Percentiles rank a stretch among this genome's conserved stretches.
These are phyloP conservation scores for Pocillopora grandis DNA, from an alignment of 92 coral and sea anemone species.

Conservation along the genomic window DNA sequence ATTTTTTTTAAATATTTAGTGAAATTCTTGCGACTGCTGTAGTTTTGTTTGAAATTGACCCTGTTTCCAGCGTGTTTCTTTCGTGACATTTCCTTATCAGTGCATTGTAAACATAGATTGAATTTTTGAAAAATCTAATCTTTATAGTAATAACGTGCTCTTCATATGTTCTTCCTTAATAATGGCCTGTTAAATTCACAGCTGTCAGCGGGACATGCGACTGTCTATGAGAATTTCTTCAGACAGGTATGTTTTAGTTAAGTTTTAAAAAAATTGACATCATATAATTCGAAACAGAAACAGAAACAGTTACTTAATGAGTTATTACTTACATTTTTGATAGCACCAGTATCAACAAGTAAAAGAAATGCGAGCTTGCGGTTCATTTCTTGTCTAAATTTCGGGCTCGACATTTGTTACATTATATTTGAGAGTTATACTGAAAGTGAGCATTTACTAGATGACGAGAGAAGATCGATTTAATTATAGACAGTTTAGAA, in stretches of 20 bases:
- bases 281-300: too few species aligned
- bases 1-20: background rate
- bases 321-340: too few species aligned
- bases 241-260: conserved; percentile 76
- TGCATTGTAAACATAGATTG: conserved; percentile 2
- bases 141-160: background rate
- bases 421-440: too few species aligned
- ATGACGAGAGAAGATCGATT: too few species aligned
- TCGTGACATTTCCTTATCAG: conserved; percentile 10
- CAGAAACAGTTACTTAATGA: too few species aligned
- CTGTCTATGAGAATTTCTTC: conserved; percentile 87
- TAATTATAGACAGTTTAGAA: too few species aligned
- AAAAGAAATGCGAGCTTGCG: too few species aligned
- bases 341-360: too few species aligned
- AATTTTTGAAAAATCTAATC: conserved; percentile 39
- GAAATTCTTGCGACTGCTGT: too few species aligned
- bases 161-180: background rate
- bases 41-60: background rate
- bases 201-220: conserved; percentile 98
- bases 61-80: background rate
- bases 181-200: conserved; percentile 19
- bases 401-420: too few species aligned
- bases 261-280: background rate
- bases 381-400: too few species aligned
- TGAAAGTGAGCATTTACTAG: too few species aligned